Conservation (phyloP, 37 sponge, comb jelly and placozoan genomes). For the Beroe forskalii region DNA sequence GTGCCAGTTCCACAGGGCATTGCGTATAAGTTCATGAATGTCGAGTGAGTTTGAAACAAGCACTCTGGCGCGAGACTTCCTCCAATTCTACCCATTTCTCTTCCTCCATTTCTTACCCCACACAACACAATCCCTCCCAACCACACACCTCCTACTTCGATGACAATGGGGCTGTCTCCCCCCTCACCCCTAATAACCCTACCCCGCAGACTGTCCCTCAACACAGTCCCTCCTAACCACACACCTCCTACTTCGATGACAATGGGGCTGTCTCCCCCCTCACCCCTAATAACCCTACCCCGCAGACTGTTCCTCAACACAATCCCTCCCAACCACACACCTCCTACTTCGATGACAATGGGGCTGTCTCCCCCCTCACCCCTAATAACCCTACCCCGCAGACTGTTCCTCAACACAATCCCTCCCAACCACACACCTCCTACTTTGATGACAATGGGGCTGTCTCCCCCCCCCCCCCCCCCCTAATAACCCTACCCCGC, state of each 20-base stretch:
- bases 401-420: background rate
- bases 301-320: constrained; percentile 6
- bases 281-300: too few relatives aligned
- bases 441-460: background rate
- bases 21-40: too few relatives aligned
- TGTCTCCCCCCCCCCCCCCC: background rate
- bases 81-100: too few relatives aligned
- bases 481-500: too few relatives aligned
- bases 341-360: background rate
- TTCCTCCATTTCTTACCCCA: too few relatives aligned
- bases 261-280: background rate
- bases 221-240: background rate
- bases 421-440: background rate
- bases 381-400: too few relatives aligned
- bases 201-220: constrained; percentile 42
- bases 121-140: background rate
- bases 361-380: background rate
- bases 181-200: constrained; percentile 2
- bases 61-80: too few relatives aligned
- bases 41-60: too few relatives aligned
- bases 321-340: constrained; percentile 15
- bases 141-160: constrained; percentile 46
- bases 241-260: constrained; percentile 38
- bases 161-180: background rate
- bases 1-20: too few relatives aligned